Base-by-base conservation (phyloP, 2,797 vertebrate genomes). In the Salmo trutta region DNA sequence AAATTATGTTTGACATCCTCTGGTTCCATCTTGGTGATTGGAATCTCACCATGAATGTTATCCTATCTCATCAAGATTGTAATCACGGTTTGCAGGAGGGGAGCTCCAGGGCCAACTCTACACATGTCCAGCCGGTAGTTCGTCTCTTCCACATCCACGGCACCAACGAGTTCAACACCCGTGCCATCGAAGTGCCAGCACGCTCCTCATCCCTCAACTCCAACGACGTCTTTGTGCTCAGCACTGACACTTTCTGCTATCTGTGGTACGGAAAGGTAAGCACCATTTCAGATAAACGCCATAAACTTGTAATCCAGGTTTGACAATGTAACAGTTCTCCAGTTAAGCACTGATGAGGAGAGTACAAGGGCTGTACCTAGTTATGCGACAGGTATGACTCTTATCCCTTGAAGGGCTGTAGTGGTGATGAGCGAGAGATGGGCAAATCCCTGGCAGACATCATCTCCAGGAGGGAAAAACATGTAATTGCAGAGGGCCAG, bases 201-300 rank as follows among this genome's bases (percentile, higher is more conserved):
- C 91, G 90, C 0, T 91, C 94, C 16, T 79, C 93, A n/a, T 94
- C 88, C 72, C 96, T 97, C 81, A 97, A 96, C 88, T 97, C 96
- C 83, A 97, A 96, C 0, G 96, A 97, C 0, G 96, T 97, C 75
- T 97, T 97, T 16, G 86, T 97, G 83, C 94, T 97, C 73, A 96
- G 93, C 87, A 95, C 96, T 0, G 90, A 89, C 3, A 89, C 86
- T 52, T 91, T 88, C 83, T 97, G 95, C 87, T 97, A 95, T 86
- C 89, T 97, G 82, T 97, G 96, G 96, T 97, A 91, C 33, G 96
- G 96, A 97, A 67, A 96, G 95, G 95, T 96, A 78, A 47, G 65
- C 27, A 31, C 16, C 27, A 47, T 47, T 47, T 47, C 10, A 47
- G 41, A 47, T 10, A 47, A 47, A 47, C 8, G 2, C 41, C 41